Conservation (phyloP, 2,113 vertebrate genomes). For the Onychostruthus taczanowskii region DNA sequence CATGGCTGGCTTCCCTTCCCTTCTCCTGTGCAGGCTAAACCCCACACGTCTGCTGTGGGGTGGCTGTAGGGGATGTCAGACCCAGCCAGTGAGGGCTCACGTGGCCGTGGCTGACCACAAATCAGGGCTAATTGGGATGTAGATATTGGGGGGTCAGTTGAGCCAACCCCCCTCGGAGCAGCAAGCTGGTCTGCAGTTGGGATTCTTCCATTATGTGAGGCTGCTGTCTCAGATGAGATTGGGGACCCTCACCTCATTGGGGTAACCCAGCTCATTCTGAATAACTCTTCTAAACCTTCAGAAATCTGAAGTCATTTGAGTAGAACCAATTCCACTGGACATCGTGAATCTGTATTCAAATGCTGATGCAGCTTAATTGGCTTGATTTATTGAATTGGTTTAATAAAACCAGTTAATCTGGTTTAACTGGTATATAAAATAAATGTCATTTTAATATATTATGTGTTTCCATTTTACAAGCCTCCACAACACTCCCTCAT, state of each 20-base stretch:
- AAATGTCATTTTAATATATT: neutral
- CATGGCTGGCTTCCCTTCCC: neutral
- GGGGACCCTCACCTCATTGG: neutral
- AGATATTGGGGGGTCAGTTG: neutral
- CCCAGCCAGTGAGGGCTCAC: neutral
- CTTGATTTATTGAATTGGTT: neutral
- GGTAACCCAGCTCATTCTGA: neutral
- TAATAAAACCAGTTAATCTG: neutral
- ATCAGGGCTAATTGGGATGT: rapidly evolving
- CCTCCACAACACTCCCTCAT: neutral
- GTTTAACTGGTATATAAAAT: neutral
- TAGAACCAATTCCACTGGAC: neutral
- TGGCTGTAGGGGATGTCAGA: neutral
- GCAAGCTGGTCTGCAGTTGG: neutral
- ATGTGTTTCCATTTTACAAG: neutral
- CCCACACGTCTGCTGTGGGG: rapidly evolving
- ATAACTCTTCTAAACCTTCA: neutral
- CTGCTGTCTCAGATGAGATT: neutral
- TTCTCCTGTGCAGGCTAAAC: neutral
- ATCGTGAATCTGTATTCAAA: neutral
- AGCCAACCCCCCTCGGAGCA: rapidly evolving
- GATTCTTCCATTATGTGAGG: neutral
- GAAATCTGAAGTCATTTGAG: neutral
- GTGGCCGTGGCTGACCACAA: neutral
- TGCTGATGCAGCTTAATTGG: neutral